Conservation (phyloP, 92 coral and sea anemone genomes). For the Plumapathes pennacea region DNA sequence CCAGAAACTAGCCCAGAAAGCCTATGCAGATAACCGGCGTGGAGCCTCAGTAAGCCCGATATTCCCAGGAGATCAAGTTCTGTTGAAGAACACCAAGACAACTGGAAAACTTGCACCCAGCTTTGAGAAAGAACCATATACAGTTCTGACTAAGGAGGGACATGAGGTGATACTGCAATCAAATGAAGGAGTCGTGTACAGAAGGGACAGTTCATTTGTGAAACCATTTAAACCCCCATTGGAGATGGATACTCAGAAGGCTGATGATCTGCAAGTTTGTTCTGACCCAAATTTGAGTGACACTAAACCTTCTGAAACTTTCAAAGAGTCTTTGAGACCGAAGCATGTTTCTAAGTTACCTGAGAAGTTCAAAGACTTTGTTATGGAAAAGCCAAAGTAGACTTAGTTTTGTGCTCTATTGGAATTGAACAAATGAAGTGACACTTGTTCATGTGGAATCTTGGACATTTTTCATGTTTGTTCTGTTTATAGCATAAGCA, state of each 20-base stretch:
- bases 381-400: no score
- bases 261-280: background rate
- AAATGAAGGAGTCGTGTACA: slow-evolving; percentile 13
- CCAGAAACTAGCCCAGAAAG: slow-evolving; percentile 18
- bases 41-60: slow-evolving; percentile 20
- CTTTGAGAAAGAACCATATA: slow-evolving; percentile 27
- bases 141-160: slow-evolving; percentile 20
- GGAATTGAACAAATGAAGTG: no score
- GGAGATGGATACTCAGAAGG: slow-evolving; percentile 5
- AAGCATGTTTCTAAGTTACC: slow-evolving; percentile 11
- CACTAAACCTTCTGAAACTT: no score
- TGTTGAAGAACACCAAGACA: slow-evolving; percentile 20
- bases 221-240: slow-evolving; percentile 22
- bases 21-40: slow-evolving; percentile 25
- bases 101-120: slow-evolving; percentile 26
- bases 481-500: no score
- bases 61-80: slow-evolving; percentile 33
- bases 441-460: no score
- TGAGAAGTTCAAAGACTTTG: slow-evolving; percentile 52
- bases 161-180: slow-evolving; percentile 27
- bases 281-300: slow-evolving; percentile 3
- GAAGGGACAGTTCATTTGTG: slow-evolving; percentile 37
- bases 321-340: slow-evolving; percentile 17
- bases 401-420: no score
- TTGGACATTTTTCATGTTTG: no score